These are phyloP conservation scores for Diogma glabrata DNA, from an alignment of 2,888 invertebrate species.

Conservation along the genomic window DNA sequence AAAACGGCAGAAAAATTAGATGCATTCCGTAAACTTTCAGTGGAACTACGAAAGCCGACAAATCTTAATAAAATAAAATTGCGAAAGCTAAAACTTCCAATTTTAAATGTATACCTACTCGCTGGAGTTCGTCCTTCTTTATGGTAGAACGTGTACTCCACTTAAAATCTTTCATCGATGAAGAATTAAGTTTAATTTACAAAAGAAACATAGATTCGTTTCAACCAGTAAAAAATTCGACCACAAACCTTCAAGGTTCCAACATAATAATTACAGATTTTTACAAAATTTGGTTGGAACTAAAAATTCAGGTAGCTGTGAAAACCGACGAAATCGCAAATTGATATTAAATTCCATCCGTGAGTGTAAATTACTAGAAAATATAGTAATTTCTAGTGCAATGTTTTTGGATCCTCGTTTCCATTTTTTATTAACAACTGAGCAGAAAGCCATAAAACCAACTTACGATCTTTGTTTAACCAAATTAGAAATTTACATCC, in stretches of 20 bases:
- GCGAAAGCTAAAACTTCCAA: neutral
- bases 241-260: neutral
- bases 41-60: neutral
- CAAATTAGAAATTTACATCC: slow-evolving; percentile 3
- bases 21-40: neutral
- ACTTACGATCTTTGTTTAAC: neutral
- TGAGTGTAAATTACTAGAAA: too few relatives aligned
- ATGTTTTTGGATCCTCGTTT: neutral
- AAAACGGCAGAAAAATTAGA: neutral
- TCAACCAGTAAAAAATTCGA: neutral
- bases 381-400: too few relatives aligned
- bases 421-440: neutral
- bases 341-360: too few relatives aligned
- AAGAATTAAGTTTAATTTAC: neutral
- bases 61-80: neutral
- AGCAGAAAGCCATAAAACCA: neutral
- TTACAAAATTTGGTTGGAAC: too few relatives aligned
- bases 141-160: too few relatives aligned
- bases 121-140: neutral
- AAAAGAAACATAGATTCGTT: neutral
- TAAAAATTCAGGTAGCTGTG: too few relatives aligned
- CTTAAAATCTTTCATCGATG: neutral
- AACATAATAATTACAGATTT: too few relatives aligned
- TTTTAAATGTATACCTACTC: neutral
- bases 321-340: too few relatives aligned